A percentile compares a stretch with the other conserved stretches of the same genome.
phyloP scores from a whole-genome alignment of 2,888 invertebrate species.

The Habrosyne pyritoides region DNA sequence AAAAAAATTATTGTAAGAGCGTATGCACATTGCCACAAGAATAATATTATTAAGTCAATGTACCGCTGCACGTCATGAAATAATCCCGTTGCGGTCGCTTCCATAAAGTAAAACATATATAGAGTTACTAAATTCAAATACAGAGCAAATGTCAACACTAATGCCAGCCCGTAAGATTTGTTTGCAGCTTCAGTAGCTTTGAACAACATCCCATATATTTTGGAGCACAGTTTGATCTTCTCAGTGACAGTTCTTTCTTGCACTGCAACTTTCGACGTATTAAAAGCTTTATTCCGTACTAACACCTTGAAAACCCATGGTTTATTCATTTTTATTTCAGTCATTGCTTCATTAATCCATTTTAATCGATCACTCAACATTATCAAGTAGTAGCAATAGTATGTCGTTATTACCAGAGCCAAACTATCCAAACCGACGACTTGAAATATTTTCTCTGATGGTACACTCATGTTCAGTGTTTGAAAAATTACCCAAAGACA shows the following conservation, averaged over 20 bases:
- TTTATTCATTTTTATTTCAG: constrained; percentile 42
- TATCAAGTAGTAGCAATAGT: constrained; percentile 49
- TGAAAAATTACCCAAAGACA: constrained; percentile 47
- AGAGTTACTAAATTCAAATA: constrained; percentile 47
- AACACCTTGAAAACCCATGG: constrained; percentile 47
- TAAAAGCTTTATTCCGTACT: constrained; percentile 36
- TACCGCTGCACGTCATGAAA: constrained; percentile 55
- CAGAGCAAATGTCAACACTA: constrained; percentile 47
- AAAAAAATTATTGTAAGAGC: constrained; percentile 43
- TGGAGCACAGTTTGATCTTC: constrained; percentile 57
- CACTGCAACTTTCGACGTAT: constrained; percentile 36
- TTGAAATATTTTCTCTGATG: constrained; percentile 54
- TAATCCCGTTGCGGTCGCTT: constrained; percentile 63
- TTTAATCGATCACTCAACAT: constrained; percentile 49
- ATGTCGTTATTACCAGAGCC: constrained; percentile 43
- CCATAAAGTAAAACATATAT: constrained; percentile 69
- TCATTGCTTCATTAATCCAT: constrained; percentile 52
- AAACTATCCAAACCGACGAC: constrained; percentile 48
- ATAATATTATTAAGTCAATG: constrained; percentile 52
- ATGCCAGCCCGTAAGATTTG: constrained; percentile 46
- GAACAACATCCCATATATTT: constrained; percentile 53
- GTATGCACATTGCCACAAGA: constrained; percentile 58
- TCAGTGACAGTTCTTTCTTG: constrained; percentile 52
- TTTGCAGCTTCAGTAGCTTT: constrained; percentile 40
- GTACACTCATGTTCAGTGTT: constrained; percentile 40